Conservation (phyloP, 2,888 invertebrate species). For the Odontocerum albicorne region DNA sequence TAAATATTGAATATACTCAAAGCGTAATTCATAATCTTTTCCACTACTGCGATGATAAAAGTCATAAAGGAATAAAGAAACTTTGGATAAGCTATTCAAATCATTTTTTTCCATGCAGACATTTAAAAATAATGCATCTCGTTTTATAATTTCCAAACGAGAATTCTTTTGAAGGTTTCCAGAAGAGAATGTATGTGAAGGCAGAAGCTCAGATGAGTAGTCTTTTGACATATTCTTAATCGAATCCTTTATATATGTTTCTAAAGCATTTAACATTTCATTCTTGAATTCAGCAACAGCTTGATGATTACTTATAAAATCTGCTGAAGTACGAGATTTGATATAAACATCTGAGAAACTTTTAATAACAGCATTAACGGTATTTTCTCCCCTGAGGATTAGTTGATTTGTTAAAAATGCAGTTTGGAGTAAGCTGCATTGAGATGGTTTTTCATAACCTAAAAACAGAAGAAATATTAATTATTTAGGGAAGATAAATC, state of each 20-base stretch:
- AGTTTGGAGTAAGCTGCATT: slow-evolving; percentile 66
- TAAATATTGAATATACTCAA: slow-evolving; percentile 25
- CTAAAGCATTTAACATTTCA: slow-evolving; percentile 47
- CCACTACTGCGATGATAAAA: slow-evolving; percentile 47
- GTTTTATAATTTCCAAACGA: slow-evolving; percentile 54
- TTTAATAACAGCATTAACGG: slow-evolving; percentile 57
- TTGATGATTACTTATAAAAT: slow-evolving; percentile 46
- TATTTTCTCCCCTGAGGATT: slow-evolving; percentile 60
- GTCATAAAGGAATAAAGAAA: slow-evolving; percentile 43
- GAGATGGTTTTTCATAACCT: slow-evolving; percentile 62
- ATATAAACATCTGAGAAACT: slow-evolving; percentile 69
- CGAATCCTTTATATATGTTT: slow-evolving; percentile 39
- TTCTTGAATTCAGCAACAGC: slow-evolving; percentile 56
- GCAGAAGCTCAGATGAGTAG: slow-evolving; percentile 17
- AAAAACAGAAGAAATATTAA: too few species aligned
- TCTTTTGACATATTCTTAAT: not conserved
- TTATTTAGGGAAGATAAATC: too few species aligned
- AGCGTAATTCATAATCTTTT: slow-evolving; percentile 44
- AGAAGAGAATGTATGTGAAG: slow-evolving; percentile 47
- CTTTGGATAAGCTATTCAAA: slow-evolving; percentile 21
- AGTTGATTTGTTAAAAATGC: slow-evolving; percentile 67
- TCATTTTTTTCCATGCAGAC: slow-evolving; percentile 29
- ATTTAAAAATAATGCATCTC: slow-evolving; percentile 53
- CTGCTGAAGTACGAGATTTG: slow-evolving; percentile 51
- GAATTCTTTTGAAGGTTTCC: slow-evolving; percentile 57